phyloP scores from a whole-genome alignment of 2,888 invertebrate species.

The Allacma fusca region DNA sequence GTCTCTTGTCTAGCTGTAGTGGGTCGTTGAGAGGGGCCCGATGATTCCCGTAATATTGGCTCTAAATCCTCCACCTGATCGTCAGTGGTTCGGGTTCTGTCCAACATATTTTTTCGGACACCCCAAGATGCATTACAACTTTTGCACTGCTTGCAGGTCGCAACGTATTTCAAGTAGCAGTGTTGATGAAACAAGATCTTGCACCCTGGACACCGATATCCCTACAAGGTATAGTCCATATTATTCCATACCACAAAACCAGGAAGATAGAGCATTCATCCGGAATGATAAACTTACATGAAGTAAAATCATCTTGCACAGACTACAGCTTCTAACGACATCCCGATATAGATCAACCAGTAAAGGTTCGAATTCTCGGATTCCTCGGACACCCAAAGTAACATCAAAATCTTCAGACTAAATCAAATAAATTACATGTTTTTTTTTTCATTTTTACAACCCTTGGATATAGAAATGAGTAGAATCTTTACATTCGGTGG shows the following conservation, averaged over 20 bases:
- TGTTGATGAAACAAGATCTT: slow-evolving; percentile 34
- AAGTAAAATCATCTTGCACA: slow-evolving; percentile 44
- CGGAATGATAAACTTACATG: slow-evolving; percentile 42
- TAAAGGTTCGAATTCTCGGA: slow-evolving; percentile 48
- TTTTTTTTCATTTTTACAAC: neutral
- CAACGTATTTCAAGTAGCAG: slow-evolving; percentile 32
- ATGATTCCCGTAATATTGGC: too few relatives aligned
- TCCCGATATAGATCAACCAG: slow-evolving; percentile 43
- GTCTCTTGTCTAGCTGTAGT: too few relatives aligned
- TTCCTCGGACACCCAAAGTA: slow-evolving; percentile 40
- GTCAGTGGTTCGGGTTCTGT: too few relatives aligned
- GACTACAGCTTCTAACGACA: slow-evolving; percentile 36
- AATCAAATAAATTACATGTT: neutral
- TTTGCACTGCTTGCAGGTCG: slow-evolving; percentile 20
- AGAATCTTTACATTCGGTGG: neutral
- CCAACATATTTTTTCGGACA: neutral
- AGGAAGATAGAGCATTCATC: neutral
- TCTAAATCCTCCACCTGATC: too few relatives aligned
- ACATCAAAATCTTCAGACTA: slow-evolving; percentile 28
- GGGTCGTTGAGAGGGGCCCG: too few relatives aligned
- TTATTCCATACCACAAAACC: neutral
- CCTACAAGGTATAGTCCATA: slow-evolving; percentile 32
- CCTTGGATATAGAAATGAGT: too few relatives aligned
- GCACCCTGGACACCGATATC: slow-evolving; percentile 41
- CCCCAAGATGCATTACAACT: neutral